Evolutionary conservation across 2,113 vertebrate species (phyloP).

Genomic region (Protobothrops mucrosquamatus): DNA sequence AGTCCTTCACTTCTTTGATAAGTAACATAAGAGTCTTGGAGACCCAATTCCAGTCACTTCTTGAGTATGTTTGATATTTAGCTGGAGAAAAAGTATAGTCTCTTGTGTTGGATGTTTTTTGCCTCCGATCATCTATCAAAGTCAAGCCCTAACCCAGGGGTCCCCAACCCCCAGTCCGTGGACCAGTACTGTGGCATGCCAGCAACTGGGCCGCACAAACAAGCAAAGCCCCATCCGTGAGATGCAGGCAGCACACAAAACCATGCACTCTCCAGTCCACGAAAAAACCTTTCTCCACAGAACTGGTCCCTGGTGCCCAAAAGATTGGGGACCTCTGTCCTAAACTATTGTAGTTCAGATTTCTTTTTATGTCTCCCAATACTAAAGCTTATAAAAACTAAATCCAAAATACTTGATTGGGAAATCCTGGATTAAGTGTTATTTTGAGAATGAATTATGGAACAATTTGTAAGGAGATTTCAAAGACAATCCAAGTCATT

Average conservation of each 20-base stretch:
- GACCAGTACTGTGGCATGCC: no score
- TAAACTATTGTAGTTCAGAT: not conserved
- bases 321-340: no score
- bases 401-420: not conserved
- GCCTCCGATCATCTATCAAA: not conserved
- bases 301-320: no score
- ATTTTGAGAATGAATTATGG: not conserved
- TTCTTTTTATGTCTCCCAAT: not conserved
- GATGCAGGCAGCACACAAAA: no score
- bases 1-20: not conserved
- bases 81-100: not conserved
- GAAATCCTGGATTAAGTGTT: not conserved
- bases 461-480: not conserved
- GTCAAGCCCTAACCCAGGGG: not conserved
- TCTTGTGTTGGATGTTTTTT: not conserved
- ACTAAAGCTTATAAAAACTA: not conserved
- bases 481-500: not conserved
- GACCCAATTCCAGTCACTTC: not conserved
- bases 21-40: not conserved
- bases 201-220: no score
- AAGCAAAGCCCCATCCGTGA: no score
- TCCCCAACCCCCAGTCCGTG: no score
- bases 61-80: not conserved
- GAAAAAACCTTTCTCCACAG: no score
- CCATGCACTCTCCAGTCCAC: no score